A percentile compares a stretch with the other conserved stretches of the same genome.
Evolutionary conservation across 2,113 vertebrate genomes (phyloP).

Genomic region (Rhodinocichla rosea): DNA sequence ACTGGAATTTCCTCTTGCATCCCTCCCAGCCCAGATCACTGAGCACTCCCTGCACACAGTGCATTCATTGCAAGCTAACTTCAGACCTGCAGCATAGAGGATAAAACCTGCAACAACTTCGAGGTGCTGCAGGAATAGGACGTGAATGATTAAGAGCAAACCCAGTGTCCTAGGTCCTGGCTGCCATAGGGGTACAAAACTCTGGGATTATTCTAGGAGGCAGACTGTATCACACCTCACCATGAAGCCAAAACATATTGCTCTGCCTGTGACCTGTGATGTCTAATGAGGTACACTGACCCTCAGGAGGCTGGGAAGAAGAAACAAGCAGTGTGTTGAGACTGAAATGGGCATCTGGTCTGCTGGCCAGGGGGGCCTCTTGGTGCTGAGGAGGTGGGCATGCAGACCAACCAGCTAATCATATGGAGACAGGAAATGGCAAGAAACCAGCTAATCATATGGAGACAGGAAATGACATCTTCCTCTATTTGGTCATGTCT

Average conservation of each 20-base stretch:
- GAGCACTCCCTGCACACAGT: background rate
- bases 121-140: rapidly evolving
- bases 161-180: background rate
- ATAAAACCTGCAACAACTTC: background rate
- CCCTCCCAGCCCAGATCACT: background rate
- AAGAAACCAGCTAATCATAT: background rate
- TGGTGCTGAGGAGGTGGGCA: background rate
- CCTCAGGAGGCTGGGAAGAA: background rate
- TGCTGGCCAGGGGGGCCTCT: background rate
- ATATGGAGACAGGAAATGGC: background rate
- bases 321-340: background rate
- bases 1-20: background rate
- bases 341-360: background rate
- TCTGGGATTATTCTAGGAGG: background rate
- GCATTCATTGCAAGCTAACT: background rate
- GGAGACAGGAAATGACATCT: background rate
- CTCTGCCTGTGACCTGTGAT: background rate
- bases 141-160: rapidly evolving
- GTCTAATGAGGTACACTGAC: background rate
- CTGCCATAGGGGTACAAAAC: background rate
- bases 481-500: background rate
- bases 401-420: background rate
- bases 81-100: background rate
- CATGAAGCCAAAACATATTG: background rate
- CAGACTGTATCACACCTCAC: background rate